Evolutionary conservation across 2,113 vertebrate genomes (phyloP), one percentile per base, ranked within the genome.

Genomic region (Hippocampus barbouri): DNA sequence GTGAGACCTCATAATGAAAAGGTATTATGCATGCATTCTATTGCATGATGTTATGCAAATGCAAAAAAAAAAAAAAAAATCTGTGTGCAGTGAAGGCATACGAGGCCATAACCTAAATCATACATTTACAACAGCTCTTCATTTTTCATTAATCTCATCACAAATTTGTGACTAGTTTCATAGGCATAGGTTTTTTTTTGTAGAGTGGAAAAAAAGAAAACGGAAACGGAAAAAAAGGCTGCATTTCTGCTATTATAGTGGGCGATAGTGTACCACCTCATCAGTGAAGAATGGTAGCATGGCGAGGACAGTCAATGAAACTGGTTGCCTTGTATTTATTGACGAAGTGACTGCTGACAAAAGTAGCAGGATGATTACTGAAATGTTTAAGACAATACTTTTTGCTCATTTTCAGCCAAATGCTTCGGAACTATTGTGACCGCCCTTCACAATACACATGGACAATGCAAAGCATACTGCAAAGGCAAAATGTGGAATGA

Each of bases 1-100:
- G 14, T 57, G 30, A 68, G 61, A 77, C 65, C 69, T 49, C 67
- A 40, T 56, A 45, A 66, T 63, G 20, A 79, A 70, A 76, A 70
- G 8, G 64, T 74, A 23, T 70, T 70, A n/a, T 61, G 49, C 9
- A 18, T 70, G 45, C 69, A 72, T 77, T 66, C 23, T 49, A 30
- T 12, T 34, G 5, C n/a, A 57, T 5, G 18, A n/a, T 40, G 63
- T 68, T n/a, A 74, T 66, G 45, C 38, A 21, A 69, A 66, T 66
- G 16, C 21, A 18, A 14, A 40, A 38, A 34, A 3, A 30, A 30
- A 25, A 25, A 25, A 34, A 34, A 38, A 62, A 68, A 10, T 27
- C 30, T 66, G 30, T n/a, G 41, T 15, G 23, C 41, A 18, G 25
- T 21, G 23, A 70, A 9, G 54, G 1, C 68, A 70, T 16, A 38